phyloP scores from a whole-genome alignment of 2,113 vertebrate genomes.

The Dromiciops gliroides region DNA sequence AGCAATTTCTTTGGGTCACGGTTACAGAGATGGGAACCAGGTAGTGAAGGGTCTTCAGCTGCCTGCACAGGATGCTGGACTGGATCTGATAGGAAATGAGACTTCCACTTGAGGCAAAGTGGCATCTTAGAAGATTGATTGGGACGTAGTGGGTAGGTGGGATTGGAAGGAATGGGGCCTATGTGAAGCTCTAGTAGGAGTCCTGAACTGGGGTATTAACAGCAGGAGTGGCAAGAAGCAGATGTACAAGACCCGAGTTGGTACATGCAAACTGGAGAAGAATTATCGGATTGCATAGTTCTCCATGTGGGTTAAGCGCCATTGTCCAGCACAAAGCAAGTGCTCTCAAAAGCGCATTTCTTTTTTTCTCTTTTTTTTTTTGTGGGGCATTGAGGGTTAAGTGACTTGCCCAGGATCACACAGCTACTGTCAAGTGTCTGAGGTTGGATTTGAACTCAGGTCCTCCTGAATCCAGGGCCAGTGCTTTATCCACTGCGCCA shows the following conservation, averaged over 20 bases:
- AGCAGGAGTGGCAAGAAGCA: neutral
- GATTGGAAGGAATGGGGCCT: neutral
- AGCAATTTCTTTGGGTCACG: neutral
- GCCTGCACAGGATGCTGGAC: too few species aligned
- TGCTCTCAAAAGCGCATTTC: neutral
- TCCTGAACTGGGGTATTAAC: neutral
- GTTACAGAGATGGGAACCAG: neutral
- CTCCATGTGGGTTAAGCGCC: neutral
- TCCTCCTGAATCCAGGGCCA: too few species aligned
- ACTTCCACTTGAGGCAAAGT: neutral
- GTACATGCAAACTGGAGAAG: neutral
- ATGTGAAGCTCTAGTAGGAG: neutral
- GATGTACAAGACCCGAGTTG: fast-evolving
- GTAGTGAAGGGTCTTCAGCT: too few species aligned
- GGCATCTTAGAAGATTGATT: neutral
- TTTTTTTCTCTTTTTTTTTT: too few species aligned
- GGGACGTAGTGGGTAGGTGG: neutral
- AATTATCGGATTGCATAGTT: neutral
- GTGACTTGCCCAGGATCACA: too few species aligned
- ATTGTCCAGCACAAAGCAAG: neutral
- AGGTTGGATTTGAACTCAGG: too few species aligned
- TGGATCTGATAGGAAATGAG: neutral
- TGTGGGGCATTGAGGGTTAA: too few species aligned
- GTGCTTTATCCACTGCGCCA: too few species aligned
- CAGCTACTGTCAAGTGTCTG: too few species aligned